Conservation (phyloP, 2,888 invertebrate genomes). For the Melolontha melolontha region DNA sequence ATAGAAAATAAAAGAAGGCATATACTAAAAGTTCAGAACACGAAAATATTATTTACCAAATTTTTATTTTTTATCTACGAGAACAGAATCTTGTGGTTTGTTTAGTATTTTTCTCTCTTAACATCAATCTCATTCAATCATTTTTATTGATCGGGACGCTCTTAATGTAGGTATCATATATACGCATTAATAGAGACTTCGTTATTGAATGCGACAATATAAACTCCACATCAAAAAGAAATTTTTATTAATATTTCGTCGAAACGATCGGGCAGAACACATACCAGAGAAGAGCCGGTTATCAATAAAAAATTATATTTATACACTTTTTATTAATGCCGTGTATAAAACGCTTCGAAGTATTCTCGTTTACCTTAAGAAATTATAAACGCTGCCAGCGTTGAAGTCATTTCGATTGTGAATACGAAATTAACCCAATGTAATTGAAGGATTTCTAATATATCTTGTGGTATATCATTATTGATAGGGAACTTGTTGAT, state of each 20-base stretch:
- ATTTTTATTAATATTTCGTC: slow-evolving; percentile 38
- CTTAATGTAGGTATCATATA: slow-evolving; percentile 28
- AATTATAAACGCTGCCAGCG: slow-evolving; percentile 44
- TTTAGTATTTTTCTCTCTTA: slow-evolving; percentile 30
- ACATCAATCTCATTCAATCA: slow-evolving; percentile 38
- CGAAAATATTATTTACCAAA: too few species aligned
- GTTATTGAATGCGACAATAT: slow-evolving; percentile 35
- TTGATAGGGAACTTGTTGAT: slow-evolving; percentile 43
- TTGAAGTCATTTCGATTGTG: slow-evolving; percentile 47
- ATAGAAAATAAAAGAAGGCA: too few species aligned
- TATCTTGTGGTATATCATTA: slow-evolving; percentile 49
- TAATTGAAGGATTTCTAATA: slow-evolving; percentile 51
- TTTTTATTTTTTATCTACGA: slow-evolving; percentile 12
- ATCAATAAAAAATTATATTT: slow-evolving; percentile 36
- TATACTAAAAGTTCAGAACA: too few species aligned
- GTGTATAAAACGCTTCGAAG: slow-evolving; percentile 37
- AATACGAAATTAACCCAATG: slow-evolving; percentile 45
- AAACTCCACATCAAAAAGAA: slow-evolving; percentile 31
- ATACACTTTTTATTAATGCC: slow-evolving; percentile 38
- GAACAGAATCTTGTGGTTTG: slow-evolving; percentile 35
- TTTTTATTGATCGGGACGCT: slow-evolving; percentile 30
- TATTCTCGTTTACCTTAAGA: slow-evolving; percentile 28
- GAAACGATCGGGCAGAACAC: slow-evolving; percentile 32
- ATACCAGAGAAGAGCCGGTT: slow-evolving; percentile 21
- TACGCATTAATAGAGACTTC: slow-evolving; percentile 28